These are phyloP conservation scores for Selene dorsalis DNA, from an alignment of 2,797 vertebrate genomes.

Conservation along the genomic window DNA sequence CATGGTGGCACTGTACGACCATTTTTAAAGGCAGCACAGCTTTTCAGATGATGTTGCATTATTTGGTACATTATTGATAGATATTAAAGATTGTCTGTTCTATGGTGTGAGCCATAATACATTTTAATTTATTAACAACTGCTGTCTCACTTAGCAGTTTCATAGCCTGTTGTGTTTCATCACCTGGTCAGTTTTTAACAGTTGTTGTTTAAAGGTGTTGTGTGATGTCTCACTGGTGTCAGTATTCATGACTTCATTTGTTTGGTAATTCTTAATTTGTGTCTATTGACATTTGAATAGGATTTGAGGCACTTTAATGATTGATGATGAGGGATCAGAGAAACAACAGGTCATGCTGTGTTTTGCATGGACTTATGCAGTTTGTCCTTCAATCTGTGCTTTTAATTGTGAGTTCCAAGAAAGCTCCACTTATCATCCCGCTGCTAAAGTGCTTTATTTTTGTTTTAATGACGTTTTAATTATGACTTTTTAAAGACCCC, in stretches of 20 bases:
- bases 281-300: conserved; percentile 1
- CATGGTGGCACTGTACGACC: conserved; percentile 42
- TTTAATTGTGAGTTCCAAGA: background rate
- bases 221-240: background rate
- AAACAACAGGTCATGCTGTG: background rate
- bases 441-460: background rate
- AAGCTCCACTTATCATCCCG: background rate
- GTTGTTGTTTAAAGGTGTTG: background rate
- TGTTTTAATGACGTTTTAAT: background rate
- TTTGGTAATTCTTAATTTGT: background rate
- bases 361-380: background rate
- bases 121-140: background rate
- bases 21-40: background rate
- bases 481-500: background rate
- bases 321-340: background rate
- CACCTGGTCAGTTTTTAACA: background rate
- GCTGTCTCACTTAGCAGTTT: background rate
- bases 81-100: background rate
- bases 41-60: background rate
- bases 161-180: background rate
- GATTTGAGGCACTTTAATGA: background rate
- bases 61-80: background rate
- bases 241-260: background rate
- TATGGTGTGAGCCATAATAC: background rate
- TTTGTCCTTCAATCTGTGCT: background rate